Base-by-base conservation (phyloP, 2,113 vertebrate species). In the Chaetorhynchus papuensis region DNA sequence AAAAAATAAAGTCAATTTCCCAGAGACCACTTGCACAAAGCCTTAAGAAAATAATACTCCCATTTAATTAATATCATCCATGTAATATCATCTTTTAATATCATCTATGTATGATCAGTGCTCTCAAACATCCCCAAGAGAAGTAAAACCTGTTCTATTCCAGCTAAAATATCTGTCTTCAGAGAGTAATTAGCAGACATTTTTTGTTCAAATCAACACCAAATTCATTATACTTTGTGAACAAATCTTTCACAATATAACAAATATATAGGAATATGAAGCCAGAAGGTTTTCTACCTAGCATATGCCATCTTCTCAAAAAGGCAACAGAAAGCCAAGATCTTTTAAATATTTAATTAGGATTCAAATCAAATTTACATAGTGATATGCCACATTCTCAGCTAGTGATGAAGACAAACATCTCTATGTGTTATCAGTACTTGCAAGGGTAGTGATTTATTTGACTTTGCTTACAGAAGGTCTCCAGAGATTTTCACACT, bases 271-370 rank as follows among this genome's bases (percentile, higher is more conserved):
- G 39, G 47, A 77, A 91, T n/a, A 89, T 54, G 77, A 88, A 95
- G 83, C 52, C 69, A 82, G n/a, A 78, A 90, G 81, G 69, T 44
- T 71, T 47, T 85, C 66, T 78, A 94, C 49, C 84, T 65, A 92
- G 87, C 96, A 95, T 94, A 92, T 93, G 79, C 75, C 27, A 60
- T 72, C 75, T 95, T 96, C 92, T 88, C 76, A 90, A 85, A 95
- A 70, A 91, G 87, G 60, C 61, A 94, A 81, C 56, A 87, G 87
- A 97, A 92, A 94, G 53, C 15, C 45, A 97, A 88, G 39, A 83
- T 39, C 41, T 93, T 94, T 90, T 93, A 92, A 96, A 97, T 96
- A 86, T 97, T 97, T 98, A 97, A 97, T 97, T 95, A 92, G 72
- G 66, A 96, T 31, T 93, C 90, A 96, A 97, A 96, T 95, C 71